These are phyloP conservation scores for Nothoprocta pentlandii DNA, from an alignment of 2,113 vertebrate genomes.

Conservation along the genomic window DNA sequence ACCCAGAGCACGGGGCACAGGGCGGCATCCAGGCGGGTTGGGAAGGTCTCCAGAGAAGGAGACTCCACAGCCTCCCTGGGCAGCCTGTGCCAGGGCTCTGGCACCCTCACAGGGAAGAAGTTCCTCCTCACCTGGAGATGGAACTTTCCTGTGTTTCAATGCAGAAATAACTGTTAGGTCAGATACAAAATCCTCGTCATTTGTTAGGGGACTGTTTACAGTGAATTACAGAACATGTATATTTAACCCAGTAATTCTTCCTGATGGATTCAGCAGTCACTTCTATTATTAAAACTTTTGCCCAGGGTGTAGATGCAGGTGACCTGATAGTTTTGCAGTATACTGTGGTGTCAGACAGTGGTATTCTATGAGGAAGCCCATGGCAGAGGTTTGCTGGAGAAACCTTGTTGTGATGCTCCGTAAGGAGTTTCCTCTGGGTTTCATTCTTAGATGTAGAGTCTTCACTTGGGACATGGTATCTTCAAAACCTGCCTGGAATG, in stretches of 20 bases:
- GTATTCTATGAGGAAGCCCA: neutral
- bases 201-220: neutral
- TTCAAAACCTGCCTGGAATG: neutral
- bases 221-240: neutral
- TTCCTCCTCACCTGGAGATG: no score
- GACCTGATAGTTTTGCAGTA: neutral
- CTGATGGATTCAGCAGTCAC: neutral
- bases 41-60: no score
- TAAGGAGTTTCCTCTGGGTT: neutral
- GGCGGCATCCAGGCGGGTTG: no score
- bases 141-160: neutral
- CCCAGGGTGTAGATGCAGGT: neutral
- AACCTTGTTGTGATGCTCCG: neutral
- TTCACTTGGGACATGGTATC: neutral
- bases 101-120: no score
- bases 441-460: neutral
- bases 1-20: no score
- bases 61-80: no score
- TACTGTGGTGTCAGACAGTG: neutral
- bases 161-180: neutral
- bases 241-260: neutral
- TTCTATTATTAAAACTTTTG: neutral
- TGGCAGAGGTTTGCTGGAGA: neutral
- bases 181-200: constrained; percentile 1
- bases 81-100: no score